phyloP scores from a whole-genome alignment of 2,797 vertebrate species.

The Stomatorhinus walkeri region DNA sequence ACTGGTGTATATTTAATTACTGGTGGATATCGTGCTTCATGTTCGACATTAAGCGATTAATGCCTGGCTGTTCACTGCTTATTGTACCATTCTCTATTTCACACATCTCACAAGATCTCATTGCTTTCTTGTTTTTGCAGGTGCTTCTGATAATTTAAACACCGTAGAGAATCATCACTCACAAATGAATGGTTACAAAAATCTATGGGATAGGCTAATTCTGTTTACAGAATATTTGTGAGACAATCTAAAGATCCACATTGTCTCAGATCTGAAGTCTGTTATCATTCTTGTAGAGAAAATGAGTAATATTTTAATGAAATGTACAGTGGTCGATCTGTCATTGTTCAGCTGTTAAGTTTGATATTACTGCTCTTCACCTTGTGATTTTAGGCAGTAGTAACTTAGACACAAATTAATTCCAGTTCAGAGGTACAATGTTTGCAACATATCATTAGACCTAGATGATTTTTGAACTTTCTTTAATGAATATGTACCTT shows the following conservation, averaged over 20 bases:
- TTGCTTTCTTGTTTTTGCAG: background rate
- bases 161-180: background rate
- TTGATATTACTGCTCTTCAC: background rate
- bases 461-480: background rate
- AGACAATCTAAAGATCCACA: background rate
- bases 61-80: background rate
- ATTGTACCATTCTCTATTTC: background rate
- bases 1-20: background rate
- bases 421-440: background rate
- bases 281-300: background rate
- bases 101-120: background rate
- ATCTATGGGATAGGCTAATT: background rate
- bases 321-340: background rate
- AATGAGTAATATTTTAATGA: background rate
- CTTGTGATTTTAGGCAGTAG: background rate
- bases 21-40: background rate
- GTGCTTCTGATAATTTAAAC: background rate
- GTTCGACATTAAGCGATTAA: background rate
- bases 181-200: background rate
- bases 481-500: background rate
- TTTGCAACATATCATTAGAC: background rate
- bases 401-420: background rate
- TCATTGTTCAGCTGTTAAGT: background rate
- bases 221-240: background rate
- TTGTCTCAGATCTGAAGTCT: background rate